These are phyloP conservation scores for Hirudinaria manillensis DNA, from an alignment of 2,888 invertebrate species.

Conservation along the genomic window DNA sequence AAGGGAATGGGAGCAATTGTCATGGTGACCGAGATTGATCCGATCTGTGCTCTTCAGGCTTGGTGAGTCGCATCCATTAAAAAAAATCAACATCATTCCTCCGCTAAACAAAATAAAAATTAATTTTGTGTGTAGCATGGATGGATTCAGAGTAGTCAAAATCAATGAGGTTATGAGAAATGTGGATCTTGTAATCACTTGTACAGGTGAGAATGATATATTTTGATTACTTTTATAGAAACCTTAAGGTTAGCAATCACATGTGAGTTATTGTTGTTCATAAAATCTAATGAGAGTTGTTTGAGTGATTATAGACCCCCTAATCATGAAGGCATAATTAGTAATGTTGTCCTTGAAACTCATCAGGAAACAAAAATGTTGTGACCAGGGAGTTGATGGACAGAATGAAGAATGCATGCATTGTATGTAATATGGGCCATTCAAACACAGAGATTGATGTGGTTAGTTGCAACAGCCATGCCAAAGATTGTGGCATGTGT, in stretches of 20 bases:
- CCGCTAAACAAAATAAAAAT: neutral
- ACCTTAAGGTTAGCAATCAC: slow-evolving; percentile 2
- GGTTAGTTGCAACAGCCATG: slow-evolving; percentile 33
- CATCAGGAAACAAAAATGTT: slow-evolving; percentile 70
- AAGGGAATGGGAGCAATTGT: slow-evolving; percentile 91
- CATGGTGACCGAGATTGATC: slow-evolving; percentile 94
- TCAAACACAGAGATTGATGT: slow-evolving; percentile 81
- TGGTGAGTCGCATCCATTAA: slow-evolving; percentile 64
- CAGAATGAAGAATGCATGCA: slow-evolving; percentile 88
- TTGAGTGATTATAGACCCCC: neutral
- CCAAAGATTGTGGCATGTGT: neutral
- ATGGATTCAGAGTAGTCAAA: slow-evolving; percentile 69
- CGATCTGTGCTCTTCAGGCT: slow-evolving; percentile 94
- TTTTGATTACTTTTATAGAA: too few relatives aligned
- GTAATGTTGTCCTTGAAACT: neutral
- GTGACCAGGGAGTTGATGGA: slow-evolving; percentile 78
- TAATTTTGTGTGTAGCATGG: slow-evolving; percentile 38
- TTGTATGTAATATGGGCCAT: slow-evolving; percentile 98
- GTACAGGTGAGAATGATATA: slow-evolving; percentile 68
- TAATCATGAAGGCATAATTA: neutral
- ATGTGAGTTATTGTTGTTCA: neutral
- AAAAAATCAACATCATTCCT: neutral
- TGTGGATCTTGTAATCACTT: slow-evolving; percentile 92
- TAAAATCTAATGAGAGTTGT: neutral
- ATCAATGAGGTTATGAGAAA: slow-evolving; percentile 88